A percentile compares a stretch with the other conserved stretches of the same genome.
Evolutionary conservation across 2,888 invertebrate genomes (phyloP).

Genomic region (Diarsia rubi): DNA sequence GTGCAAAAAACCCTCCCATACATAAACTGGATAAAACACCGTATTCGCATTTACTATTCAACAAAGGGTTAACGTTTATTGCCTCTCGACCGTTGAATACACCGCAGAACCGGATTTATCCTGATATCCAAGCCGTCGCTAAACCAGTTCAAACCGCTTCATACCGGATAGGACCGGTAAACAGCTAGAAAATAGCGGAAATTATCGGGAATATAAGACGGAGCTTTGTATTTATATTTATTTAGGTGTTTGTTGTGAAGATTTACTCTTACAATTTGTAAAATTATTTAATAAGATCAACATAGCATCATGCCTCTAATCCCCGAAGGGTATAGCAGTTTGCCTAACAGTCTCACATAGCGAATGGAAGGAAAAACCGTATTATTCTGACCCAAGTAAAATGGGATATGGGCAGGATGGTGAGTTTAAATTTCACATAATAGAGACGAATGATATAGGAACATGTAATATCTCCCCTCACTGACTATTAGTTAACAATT

Average conservation of each 20-base stretch:
- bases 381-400: too few species aligned
- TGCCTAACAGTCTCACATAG: not conserved
- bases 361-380: too few species aligned
- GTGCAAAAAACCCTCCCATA: constrained; percentile 47
- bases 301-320: not conserved
- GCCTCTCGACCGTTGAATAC: constrained; percentile 60
- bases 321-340: not conserved
- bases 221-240: constrained; percentile 17
- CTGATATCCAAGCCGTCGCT: constrained; percentile 60
- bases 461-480: not conserved
- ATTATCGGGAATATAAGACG: constrained; percentile 55
- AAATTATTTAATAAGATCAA: not conserved
- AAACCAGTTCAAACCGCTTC: constrained; percentile 61
- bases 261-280: not conserved
- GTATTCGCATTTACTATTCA: constrained; percentile 67
- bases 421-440: not conserved
- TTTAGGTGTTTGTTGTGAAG: constrained; percentile 9
- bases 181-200: constrained; percentile 62
- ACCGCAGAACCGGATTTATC: constrained; percentile 68
- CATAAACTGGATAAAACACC: constrained; percentile 58
- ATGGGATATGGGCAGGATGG: too few species aligned
- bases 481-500: not conserved
- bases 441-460: not conserved
- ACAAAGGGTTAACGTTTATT: constrained; percentile 71
- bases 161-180: constrained; percentile 57